Conservation (phyloP, 64 coral and sea anemone genomes). For the Exaiptasia diaphana region DNA sequence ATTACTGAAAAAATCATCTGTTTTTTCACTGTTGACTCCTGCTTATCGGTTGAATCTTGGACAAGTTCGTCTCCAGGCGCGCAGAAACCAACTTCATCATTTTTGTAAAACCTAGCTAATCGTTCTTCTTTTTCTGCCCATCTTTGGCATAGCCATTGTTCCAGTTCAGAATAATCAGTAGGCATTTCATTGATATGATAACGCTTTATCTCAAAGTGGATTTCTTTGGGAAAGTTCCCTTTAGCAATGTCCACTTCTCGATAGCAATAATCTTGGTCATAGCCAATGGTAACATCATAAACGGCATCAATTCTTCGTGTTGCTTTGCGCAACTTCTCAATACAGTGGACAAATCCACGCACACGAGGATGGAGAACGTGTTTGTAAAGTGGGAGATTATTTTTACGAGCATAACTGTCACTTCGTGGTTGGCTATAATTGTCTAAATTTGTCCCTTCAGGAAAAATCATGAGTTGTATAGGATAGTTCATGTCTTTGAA, state of each 20-base stretch:
- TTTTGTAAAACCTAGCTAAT: conserved; percentile 66
- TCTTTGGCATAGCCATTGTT: conserved; percentile 69
- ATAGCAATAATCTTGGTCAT: conserved; percentile 64
- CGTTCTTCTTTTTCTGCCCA: conserved; percentile 88
- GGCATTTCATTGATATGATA: conserved; percentile 60
- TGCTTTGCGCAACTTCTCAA: conserved; percentile 72
- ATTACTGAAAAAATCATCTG: not conserved
- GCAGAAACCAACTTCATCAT: conserved; percentile 40
- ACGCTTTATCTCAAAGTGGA: conserved; percentile 87
- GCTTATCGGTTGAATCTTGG: not conserved
- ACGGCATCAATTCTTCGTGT: conserved; percentile 59
- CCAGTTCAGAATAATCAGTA: conserved; percentile 48
- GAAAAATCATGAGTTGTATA: conserved; percentile 91
- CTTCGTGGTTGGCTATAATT: conserved; percentile 63
- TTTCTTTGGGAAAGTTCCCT: conserved; percentile 85
- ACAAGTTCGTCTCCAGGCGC: conserved; percentile 8
- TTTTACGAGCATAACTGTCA: conserved; percentile 81
- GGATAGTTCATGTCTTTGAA: conserved; percentile 72
- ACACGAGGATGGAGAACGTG: conserved; percentile 88
- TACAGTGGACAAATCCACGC: conserved; percentile 73
- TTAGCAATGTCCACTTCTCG: conserved; percentile 64
- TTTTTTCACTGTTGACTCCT: not conserved
- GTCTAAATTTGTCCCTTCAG: conserved; percentile 89
- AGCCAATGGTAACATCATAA: conserved; percentile 92
- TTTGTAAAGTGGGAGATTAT: conserved; percentile 74